Percentiles rank a stretch among this genome's conserved stretches.
Conservation (phyloP, 1,140 invertebrate genomes). For the Heliconius nattereri region DNA sequence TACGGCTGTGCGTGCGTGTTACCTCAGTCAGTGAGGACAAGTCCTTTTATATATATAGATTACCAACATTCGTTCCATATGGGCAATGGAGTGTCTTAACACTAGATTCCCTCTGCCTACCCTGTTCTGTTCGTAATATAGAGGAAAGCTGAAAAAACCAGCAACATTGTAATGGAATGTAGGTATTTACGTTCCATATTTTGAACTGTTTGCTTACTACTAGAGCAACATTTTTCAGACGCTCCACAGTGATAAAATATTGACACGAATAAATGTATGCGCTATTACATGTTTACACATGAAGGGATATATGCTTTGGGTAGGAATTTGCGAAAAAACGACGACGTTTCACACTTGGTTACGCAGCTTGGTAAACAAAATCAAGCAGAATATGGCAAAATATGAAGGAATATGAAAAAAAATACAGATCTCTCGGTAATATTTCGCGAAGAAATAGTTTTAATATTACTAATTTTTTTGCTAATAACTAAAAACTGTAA, state of each 20-base stretch:
- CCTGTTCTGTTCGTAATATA: too few species aligned
- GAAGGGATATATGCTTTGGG: not conserved
- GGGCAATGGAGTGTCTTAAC: too few species aligned
- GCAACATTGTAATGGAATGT: not conserved
- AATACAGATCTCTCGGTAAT: not conserved
- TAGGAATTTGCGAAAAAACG: constrained; percentile 11
- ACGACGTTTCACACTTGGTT: constrained; percentile 21
- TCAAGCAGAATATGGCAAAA: not conserved
- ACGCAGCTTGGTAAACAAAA: not conserved
- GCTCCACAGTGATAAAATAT: not conserved
- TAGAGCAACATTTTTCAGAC: not conserved
- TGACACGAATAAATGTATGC: not conserved
- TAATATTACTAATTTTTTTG: too few species aligned
- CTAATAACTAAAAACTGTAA: too few species aligned
- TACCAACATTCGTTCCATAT: too few species aligned
- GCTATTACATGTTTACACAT: constrained; percentile 9
- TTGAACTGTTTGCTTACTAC: not conserved
- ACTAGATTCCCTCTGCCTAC: too few species aligned
- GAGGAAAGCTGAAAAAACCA: not conserved
- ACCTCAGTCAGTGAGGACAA: too few species aligned
- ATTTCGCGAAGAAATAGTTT: too few species aligned
- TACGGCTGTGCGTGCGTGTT: too few species aligned
- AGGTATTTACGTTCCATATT: not conserved
- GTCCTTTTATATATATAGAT: too few species aligned
- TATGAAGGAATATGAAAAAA: not conserved